These are phyloP conservation scores for Alloscopus bannaensis DNA, from an alignment of 2,888 invertebrate species.

Conservation along the genomic window DNA sequence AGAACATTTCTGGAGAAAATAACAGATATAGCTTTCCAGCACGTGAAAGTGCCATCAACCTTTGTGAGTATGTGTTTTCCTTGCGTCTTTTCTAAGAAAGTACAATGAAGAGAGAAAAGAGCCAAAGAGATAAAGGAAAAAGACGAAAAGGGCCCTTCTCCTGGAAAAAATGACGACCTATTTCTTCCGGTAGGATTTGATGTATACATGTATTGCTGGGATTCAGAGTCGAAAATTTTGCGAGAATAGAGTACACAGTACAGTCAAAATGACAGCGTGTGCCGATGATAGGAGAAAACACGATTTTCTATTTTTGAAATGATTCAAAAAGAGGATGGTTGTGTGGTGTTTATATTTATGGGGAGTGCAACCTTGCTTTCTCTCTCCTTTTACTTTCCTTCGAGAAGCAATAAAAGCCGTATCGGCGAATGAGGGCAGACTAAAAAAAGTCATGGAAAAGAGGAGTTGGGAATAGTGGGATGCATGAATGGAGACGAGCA, in stretches of 20 bases:
- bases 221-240: background rate
- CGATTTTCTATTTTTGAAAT: no score
- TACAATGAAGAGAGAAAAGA: slow-evolving; percentile 12
- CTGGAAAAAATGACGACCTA: slow-evolving; percentile 26
- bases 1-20: slow-evolving; percentile 16
- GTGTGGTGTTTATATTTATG: no score
- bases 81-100: slow-evolving; percentile 22
- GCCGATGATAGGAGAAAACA: no score
- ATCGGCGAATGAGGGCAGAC: no score
- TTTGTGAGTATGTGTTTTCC: no score
- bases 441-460: no score
- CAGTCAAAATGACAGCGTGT: no score
- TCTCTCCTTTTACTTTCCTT: no score
- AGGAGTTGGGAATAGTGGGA: background rate
- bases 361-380: no score
- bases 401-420: no score
- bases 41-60: slow-evolving; percentile 46
- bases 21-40: slow-evolving; percentile 33
- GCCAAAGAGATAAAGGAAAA: slow-evolving; percentile 20
- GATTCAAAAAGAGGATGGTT: no score
- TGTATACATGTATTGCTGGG: slow-evolving; percentile 31
- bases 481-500: slow-evolving; percentile 6
- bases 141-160: slow-evolving; percentile 19
- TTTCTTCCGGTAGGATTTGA: slow-evolving; percentile 36
- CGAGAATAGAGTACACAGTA: background rate